Percentiles rank a stretch among this genome's conserved stretches.
These are phyloP conservation scores for Pyrochroa serraticornis DNA, from an alignment of 2,888 invertebrate genomes.

Conservation along the genomic window DNA sequence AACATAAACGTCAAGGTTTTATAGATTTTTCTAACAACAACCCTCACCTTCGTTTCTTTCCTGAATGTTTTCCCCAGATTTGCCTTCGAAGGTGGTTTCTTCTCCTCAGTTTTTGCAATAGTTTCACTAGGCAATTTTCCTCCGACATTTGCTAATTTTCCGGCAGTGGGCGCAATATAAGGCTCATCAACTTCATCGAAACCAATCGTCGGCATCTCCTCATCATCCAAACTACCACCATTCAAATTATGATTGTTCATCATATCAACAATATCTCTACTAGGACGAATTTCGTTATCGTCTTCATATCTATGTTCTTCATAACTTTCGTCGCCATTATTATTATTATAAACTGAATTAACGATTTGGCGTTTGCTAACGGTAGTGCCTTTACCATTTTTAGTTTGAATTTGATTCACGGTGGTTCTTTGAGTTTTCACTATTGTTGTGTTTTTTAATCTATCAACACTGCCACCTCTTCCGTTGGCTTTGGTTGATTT, in stretches of 20 bases:
- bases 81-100: conserved; percentile 16
- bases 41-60: conserved; percentile 34
- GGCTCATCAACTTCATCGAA: conserved; percentile 50
- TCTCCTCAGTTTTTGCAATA: conserved; percentile 7
- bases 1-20: not conserved
- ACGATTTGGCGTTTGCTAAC: conserved; percentile 54
- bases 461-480: conserved; percentile 56
- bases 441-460: conserved; percentile 43
- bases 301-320: conserved; percentile 48
- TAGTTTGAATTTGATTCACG: conserved; percentile 53
- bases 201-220: conserved; percentile 57
- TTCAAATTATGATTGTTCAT: conserved; percentile 56
- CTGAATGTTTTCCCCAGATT: conserved; percentile 26
- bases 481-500: conserved; percentile 52
- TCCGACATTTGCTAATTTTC: conserved; percentile 56
- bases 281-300: conserved; percentile 20
- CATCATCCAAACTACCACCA: conserved; percentile 56
- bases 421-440: conserved; percentile 52
- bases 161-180: conserved; percentile 24
- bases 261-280: conserved; percentile 53
- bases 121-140: conserved; percentile 56
- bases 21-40: not conserved
- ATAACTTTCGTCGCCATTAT: conserved; percentile 48
- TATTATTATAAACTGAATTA: conserved; percentile 52
- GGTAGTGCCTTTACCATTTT: conserved; percentile 54